These are phyloP conservation scores for Conopomorpha cramerella DNA, from an alignment of 1,140 invertebrate genomes.

Conservation along the genomic window DNA sequence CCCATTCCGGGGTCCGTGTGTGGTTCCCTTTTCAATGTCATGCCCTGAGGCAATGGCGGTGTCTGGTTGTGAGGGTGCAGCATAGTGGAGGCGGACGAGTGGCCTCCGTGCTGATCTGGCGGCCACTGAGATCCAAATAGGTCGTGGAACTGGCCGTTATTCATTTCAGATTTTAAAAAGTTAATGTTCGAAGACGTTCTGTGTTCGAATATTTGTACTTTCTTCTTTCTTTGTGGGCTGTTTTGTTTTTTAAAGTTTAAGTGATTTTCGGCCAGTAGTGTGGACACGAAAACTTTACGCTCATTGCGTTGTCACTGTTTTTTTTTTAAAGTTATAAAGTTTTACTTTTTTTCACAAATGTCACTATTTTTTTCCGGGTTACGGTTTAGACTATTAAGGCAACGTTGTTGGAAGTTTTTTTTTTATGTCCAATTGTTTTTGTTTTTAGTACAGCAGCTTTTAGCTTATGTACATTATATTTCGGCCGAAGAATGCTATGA, in stretches of 20 bases:
- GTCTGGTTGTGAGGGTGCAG: slow-evolving; percentile 45
- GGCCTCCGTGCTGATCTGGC: slow-evolving; percentile 50
- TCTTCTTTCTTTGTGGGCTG: neutral
- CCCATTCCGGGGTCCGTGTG: slow-evolving; percentile 24
- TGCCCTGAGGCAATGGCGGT: slow-evolving; percentile 22
- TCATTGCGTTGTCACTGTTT: neutral
- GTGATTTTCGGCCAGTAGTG: slow-evolving; percentile 7
- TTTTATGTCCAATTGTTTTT: slow-evolving; percentile 36
- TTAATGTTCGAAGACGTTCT: slow-evolving; percentile 4
- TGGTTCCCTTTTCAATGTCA: slow-evolving; percentile 44
- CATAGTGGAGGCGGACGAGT: slow-evolving; percentile 48
- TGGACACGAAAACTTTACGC: neutral
- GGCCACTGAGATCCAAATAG: slow-evolving; percentile 58
- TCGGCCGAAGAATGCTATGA: slow-evolving; percentile 41
- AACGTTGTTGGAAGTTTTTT: slow-evolving; percentile 37
- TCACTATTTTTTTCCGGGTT: slow-evolving; percentile 30
- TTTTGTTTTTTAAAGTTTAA: slow-evolving; percentile 4
- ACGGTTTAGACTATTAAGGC: slow-evolving; percentile 39
- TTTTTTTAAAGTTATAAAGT: too few relatives aligned
- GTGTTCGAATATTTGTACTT: neutral
- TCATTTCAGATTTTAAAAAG: slow-evolving; percentile 23
- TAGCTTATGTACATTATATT: slow-evolving; percentile 56
- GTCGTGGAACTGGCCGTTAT: slow-evolving; percentile 52
- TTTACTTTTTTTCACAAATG: slow-evolving; percentile 30
- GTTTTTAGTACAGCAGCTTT: slow-evolving; percentile 28